Evolutionary conservation across 2,888 invertebrate species (phyloP), one percentile per base, ranked within the genome.

Genomic region (Gymnosoma rotundatum): DNA sequence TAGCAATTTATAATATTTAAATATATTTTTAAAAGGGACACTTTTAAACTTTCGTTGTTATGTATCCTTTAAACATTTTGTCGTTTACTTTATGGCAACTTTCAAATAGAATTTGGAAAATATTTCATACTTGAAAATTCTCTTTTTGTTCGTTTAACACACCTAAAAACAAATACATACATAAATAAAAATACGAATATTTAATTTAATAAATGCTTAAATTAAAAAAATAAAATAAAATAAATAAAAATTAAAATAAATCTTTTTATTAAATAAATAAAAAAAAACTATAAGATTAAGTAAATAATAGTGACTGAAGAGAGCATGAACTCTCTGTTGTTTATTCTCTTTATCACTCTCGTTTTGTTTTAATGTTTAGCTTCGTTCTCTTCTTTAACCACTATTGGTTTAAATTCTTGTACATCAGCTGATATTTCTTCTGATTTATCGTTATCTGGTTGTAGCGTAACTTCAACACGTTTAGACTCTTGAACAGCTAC

Each of bases 391-490:
- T 87, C 86, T 8, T 80, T 88, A 38, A 89, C 88, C 21, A 89
- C 87, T 61, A 90, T 90, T 5, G 91, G 88, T 14, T 87, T 87
- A n/a, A 89, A 83, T 69, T 89, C 87, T 45, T 87, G 86, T 5
- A 89, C 73, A 14, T 64, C 64, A 0, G 83, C 87, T 2, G 70
- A 66, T 32, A 87, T 86, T 25, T 86, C 85, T 25, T 74, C 81
- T 36, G 87, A 36, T 18, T 48, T 56, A 3, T 70, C 87, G 38
- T 85, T 87, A 50, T 87, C 87, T 8, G 86, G 85, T 6, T 86
- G 60, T 0, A 86, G 85, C 12, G 86, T 86, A 4, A 86, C 73
- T 64, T 89, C 88, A 4, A 87, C 85, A 25, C 85, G 86, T 2
- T 83, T 86, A 0, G 89, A 87, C 20, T 86, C 84, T 36, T 85